Percentiles rank a stretch among this genome's conserved stretches.
These are phyloP conservation scores for Drosophila monieri DNA, from an alignment of 2,888 invertebrate species.

Conservation along the genomic window DNA sequence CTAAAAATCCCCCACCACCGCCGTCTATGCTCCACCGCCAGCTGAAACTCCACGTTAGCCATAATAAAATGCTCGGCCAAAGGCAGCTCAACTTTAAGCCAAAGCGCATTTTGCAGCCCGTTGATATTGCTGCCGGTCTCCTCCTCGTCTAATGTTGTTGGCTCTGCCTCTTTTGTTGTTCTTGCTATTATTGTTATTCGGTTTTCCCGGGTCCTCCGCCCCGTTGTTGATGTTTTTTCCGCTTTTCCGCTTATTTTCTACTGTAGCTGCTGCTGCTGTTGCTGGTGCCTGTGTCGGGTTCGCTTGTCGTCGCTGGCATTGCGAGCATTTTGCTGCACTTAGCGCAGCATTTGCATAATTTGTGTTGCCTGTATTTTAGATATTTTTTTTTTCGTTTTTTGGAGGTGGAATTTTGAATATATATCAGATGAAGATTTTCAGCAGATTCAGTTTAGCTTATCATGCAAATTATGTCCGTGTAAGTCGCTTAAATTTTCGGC, in stretches of 20 bases:
- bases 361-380: slow-evolving; percentile 29
- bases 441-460: slow-evolving; percentile 8
- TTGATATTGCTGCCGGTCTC: slow-evolving; percentile 33
- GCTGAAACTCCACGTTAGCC: slow-evolving; percentile 76
- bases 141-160: slow-evolving; percentile 12
- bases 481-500: slow-evolving; percentile 28
- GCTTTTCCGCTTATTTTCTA: slow-evolving; percentile 32
- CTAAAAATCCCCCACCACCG: slow-evolving; percentile 61
- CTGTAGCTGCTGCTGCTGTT: slow-evolving; percentile 35
- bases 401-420: slow-evolving; percentile 9
- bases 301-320: slow-evolving; percentile 51
- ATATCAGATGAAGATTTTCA: slow-evolving; percentile 12
- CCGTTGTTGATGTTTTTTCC: slow-evolving; percentile 34
- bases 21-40: slow-evolving; percentile 47
- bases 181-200: slow-evolving; percentile 30
- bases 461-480: slow-evolving; percentile 28
- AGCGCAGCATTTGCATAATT: slow-evolving; percentile 54
- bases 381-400: slow-evolving; percentile 8
- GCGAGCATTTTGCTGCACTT: slow-evolving; percentile 54
- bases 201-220: slow-evolving; percentile 21
- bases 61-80: slow-evolving; percentile 77
- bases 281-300: slow-evolving; percentile 4
- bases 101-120: slow-evolving; percentile 79
- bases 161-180: slow-evolving; percentile 11
- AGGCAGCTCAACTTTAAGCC: slow-evolving; percentile 76